Base-by-base conservation (phyloP, 1,140 invertebrate genomes). In the Mamestra configurata region DNA sequence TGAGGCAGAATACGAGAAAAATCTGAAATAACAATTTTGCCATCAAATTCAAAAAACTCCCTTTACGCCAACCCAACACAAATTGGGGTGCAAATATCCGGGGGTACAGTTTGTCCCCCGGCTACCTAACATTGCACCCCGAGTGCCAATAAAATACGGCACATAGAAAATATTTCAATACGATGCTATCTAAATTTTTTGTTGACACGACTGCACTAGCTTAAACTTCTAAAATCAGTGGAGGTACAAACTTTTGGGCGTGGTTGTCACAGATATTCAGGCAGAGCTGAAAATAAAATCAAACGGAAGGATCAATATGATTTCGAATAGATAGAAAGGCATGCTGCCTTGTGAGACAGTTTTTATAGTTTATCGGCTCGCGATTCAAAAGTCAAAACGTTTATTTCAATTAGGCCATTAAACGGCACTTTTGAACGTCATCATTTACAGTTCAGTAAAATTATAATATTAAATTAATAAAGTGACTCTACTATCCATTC, bases 131-230 rank as follows among this genome's bases (percentile, higher is more conserved):
- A 37, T 37, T 31, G 15, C 13, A n/a, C 31, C 27, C 59, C 53
- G 22, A 24, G 22, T 4, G 53, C 22, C 24, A 57, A 24, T 57
- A 4, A 57, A 57, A 57, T 57, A 15, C 53, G 10, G 53, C 10
- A 4, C 22, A 57, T 57, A 57, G 22, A 24, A 57, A 24, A 57
- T 57, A 57, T 57, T 57, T 57, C 53, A 57, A 57, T 57, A 27
- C 53, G 20, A 22, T 53, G 18, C 10, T 24, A 57, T 57, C 53
- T 57, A 22, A 8, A 57, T 57, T 24, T 57, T 57, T 15, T 22
- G 53, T 57, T 57, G 53, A 57, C 20, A 24, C 22, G 22, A 49
- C 43, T 4, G 10, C 53, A 8, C 10, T 11, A 57, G 11, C 0
- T 57, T n/a, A 49, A 49, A 49, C 2, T 18, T 49, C 13, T 49